Conservation (phyloP, 2,113 vertebrate species). For the Oplegnathus fasciatus region DNA sequence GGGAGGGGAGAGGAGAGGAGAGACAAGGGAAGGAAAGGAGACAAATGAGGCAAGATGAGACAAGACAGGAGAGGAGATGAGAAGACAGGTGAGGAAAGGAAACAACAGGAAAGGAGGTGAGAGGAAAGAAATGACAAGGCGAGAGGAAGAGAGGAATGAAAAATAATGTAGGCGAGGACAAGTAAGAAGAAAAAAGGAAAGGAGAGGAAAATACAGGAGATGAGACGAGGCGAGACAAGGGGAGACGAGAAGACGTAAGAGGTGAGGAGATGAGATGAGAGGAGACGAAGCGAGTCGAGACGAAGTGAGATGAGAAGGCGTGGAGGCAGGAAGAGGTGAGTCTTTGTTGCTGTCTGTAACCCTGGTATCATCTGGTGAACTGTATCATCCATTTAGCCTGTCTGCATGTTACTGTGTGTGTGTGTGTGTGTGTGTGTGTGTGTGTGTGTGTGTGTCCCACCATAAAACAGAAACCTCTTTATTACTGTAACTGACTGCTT, state of each 20-base stretch:
- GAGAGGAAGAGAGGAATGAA: not conserved
- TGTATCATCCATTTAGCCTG: slow-evolving; percentile 1
- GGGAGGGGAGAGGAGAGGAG: not conserved
- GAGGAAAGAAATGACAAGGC: not conserved
- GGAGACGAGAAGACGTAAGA: not conserved
- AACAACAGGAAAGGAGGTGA: not conserved
- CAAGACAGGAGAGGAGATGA: not conserved
- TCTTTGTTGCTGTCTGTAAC: slow-evolving; percentile 23
- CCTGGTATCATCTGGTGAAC: slow-evolving; percentile 7
- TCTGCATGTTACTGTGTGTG: not conserved
- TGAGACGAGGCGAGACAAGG: not conserved
- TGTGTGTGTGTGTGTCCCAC: slow-evolving; percentile 24
- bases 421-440: slow-evolving; percentile 20
- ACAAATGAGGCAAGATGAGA: too few relatives aligned
- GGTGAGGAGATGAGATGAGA: not conserved
- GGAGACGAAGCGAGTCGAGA: not conserved
- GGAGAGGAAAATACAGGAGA: not conserved
- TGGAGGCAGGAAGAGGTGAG: slow-evolving; percentile 19
- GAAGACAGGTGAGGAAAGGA: not conserved
- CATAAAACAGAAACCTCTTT: slow-evolving; percentile 45
- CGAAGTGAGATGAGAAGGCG: slow-evolving; percentile 21
- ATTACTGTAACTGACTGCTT: slow-evolving; percentile 37
- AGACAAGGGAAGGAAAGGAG: not conserved
- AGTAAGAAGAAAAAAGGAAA: not conserved
- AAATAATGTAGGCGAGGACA: too few relatives aligned